Conservation (phyloP, 2,113 vertebrate genomes). For the Crotalus viridis region DNA sequence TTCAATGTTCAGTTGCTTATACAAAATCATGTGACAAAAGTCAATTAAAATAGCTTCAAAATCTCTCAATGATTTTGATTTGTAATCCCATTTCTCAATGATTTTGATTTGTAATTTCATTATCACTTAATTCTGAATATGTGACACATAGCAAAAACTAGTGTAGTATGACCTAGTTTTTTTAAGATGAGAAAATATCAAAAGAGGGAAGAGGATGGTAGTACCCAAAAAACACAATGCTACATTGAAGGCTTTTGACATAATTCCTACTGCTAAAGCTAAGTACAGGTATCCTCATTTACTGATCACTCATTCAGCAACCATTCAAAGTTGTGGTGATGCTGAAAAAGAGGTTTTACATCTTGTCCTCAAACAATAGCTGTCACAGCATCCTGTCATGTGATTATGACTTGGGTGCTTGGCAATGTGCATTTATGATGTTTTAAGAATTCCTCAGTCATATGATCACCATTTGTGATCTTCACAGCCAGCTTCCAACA, state of each 20-base stretch:
- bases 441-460: not conserved
- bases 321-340: not conserved
- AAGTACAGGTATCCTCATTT: not conserved
- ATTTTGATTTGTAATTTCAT: not conserved
- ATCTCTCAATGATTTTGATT: not conserved
- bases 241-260: not conserved
- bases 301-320: not conserved
- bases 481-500: not conserved
- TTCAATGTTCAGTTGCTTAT: constrained; percentile 20
- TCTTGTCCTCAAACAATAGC: not conserved
- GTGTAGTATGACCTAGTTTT: not conserved
- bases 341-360: not conserved
- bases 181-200: not conserved
- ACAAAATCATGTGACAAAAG: not conserved
- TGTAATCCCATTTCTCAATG: not conserved
- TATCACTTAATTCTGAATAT: not conserved
- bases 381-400: not conserved
- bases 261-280: not conserved
- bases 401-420: not conserved
- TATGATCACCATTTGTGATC: not conserved
- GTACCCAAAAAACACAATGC: not conserved
- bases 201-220: not conserved
- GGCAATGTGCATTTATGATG: not conserved
- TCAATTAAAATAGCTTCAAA: constrained; percentile 1
- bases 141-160: not conserved